These are phyloP conservation scores for Parotocinclus haroldoi DNA, from an alignment of 2,797 vertebrate genomes.

Conservation along the genomic window DNA sequence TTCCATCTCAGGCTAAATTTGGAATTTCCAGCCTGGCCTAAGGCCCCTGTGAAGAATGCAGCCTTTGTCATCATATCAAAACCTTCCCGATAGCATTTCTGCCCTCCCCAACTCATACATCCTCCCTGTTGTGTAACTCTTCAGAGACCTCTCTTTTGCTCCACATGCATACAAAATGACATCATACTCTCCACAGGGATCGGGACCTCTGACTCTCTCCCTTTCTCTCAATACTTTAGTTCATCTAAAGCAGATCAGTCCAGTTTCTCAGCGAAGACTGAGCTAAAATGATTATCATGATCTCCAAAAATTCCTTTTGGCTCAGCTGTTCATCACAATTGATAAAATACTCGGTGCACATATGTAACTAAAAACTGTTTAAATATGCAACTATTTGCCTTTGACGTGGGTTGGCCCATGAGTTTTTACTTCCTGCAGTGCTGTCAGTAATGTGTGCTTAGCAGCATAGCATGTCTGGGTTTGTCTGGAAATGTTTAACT, in stretches of 20 bases:
- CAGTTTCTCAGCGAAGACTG: background rate
- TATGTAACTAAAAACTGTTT: background rate
- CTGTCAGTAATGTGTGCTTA: background rate
- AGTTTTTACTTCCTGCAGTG: too few relatives aligned
- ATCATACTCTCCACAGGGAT: conserved; percentile 51
- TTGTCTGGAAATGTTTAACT: background rate
- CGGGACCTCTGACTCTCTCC: conserved; percentile 15
- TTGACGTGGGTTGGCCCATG: too few relatives aligned
- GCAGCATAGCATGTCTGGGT: background rate
- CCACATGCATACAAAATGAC: conserved; percentile 56
- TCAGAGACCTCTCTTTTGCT: conserved; percentile 60
- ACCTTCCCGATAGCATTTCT: conserved; percentile 48
- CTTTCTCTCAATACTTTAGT: conserved; percentile 8
- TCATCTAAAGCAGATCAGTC: conserved; percentile 1
- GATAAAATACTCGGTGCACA: background rate
- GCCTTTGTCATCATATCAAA: conserved; percentile 63
- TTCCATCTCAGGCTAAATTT: conserved; percentile 66
- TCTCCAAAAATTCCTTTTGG: background rate
- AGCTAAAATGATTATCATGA: background rate
- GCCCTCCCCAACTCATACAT: conserved; percentile 41
- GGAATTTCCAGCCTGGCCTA: conserved; percentile 56
- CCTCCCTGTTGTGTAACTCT: conserved; percentile 65
- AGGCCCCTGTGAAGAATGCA: conserved; percentile 63
- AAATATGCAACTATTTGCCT: background rate
- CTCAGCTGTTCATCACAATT: background rate